A percentile compares a stretch with the other conserved stretches of the same genome.
phyloP scores from a whole-genome alignment of 1,140 invertebrate species.

The Anthonomus grandis region DNA sequence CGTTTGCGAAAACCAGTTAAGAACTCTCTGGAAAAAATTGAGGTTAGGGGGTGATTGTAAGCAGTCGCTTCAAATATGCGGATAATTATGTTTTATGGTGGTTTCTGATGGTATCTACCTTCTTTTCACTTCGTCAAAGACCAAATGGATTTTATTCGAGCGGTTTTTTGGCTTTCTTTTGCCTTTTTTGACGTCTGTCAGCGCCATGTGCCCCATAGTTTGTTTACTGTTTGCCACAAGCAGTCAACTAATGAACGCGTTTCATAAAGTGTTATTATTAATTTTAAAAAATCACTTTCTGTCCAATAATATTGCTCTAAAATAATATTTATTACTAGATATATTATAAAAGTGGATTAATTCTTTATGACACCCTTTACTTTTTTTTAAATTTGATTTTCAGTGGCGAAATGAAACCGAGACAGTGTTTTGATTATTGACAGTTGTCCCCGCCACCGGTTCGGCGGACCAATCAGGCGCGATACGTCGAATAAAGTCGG shows the following conservation, averaged over 20 bases:
- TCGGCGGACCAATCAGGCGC: conserved; percentile 57
- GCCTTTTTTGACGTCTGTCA: conserved; percentile 21
- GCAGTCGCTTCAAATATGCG: neutral
- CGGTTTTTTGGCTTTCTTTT: conserved; percentile 40
- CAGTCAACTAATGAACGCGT: neutral
- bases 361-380: too few relatives aligned
- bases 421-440: conserved; percentile 17
- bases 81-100: neutral
- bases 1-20: conserved; percentile 73
- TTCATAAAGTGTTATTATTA: too few relatives aligned
- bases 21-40: conserved; percentile 56
- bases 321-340: too few relatives aligned
- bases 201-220: conserved; percentile 15
- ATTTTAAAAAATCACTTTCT: too few relatives aligned
- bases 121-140: conserved; percentile 60
- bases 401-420: conserved; percentile 2
- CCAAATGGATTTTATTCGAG: conserved; percentile 54
- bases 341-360: too few relatives aligned
- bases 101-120: conserved; percentile 49
- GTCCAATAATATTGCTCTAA: too few relatives aligned
- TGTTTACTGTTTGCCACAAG: conserved; percentile 13
- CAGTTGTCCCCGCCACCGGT: conserved; percentile 23
- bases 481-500: conserved; percentile 69
- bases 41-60: conserved; percentile 3
- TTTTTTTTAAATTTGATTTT: too few relatives aligned